Evolutionary conservation across 2,797 vertebrate genomes (phyloP).

Genomic region (Picus viridis): DNA sequence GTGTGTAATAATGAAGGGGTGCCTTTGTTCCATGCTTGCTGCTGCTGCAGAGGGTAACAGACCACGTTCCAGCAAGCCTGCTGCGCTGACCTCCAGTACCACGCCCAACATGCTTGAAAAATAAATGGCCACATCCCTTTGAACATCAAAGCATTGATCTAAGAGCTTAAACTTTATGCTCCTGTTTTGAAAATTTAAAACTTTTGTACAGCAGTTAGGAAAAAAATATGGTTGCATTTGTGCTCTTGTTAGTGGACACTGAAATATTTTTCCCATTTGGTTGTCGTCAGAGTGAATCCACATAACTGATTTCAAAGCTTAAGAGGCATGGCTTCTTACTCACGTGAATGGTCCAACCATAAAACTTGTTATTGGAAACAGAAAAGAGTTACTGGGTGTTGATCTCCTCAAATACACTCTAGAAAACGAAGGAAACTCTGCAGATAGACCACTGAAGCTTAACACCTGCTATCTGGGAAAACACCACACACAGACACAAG

Average conservation of each 20-base stretch:
- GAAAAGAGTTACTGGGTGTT: not conserved
- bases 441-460: not conserved
- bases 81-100: conserved; percentile 15
- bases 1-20: conserved; percentile 36
- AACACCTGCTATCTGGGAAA: conserved; percentile 10
- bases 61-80: not conserved
- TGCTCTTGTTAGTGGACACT: not conserved
- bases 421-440: not conserved
- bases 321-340: not conserved
- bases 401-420: not conserved
- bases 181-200: not conserved
- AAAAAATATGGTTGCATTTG: not conserved
- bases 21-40: conserved; percentile 45
- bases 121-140: not conserved
- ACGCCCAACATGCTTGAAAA: conserved; percentile 20
- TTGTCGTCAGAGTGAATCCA: not conserved
- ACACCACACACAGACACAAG: not conserved
- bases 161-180: conserved; percentile 6
- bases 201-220: not conserved
- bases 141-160: conserved; percentile 24
- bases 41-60: conserved; percentile 51
- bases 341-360: not conserved
- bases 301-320: conserved; percentile 1
- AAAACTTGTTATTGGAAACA: not conserved
- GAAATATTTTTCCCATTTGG: conserved; percentile 9